These are phyloP conservation scores for Mycetomoellerius zeteki DNA, from an alignment of 1,140 invertebrate genomes.

Conservation along the genomic window DNA sequence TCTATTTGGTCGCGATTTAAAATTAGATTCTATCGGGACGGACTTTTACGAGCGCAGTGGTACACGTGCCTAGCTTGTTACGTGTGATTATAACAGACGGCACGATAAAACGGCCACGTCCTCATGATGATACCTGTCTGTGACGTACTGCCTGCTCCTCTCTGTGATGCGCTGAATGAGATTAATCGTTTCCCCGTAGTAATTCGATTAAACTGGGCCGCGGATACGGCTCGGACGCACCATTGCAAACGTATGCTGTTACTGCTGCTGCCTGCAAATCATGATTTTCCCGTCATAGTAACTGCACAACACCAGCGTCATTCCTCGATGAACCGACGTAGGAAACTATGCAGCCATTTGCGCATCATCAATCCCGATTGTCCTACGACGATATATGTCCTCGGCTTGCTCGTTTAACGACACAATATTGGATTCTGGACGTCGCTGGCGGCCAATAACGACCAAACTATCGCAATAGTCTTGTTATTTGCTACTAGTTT, in stretches of 20 bases:
- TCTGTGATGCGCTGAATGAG: conserved; percentile 48
- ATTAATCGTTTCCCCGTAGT: conserved; percentile 71
- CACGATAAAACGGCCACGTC: conserved; percentile 44
- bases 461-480: conserved; percentile 26
- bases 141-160: background rate
- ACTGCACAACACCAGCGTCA: conserved; percentile 32
- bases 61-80: background rate
- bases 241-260: conserved; percentile 53
- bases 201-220: conserved; percentile 68
- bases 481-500: conserved; percentile 17
- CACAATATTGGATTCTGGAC: conserved; percentile 55
- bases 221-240: background rate
- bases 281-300: conserved; percentile 67
- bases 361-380: conserved; percentile 72
- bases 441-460: conserved; percentile 43
- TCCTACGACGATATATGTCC: conserved; percentile 42
- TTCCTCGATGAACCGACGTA: conserved; percentile 55
- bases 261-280: conserved; percentile 64
- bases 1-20: conserved; percentile 40
- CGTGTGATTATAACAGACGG: conserved; percentile 22
- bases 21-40: conserved; percentile 34
- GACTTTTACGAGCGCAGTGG: background rate
- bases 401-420: conserved; percentile 54
- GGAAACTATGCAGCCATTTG: conserved; percentile 67
- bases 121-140: conserved; percentile 38